Base-by-base conservation (phyloP, 1,140 invertebrate genomes). In the Drosophila nasuta region DNA sequence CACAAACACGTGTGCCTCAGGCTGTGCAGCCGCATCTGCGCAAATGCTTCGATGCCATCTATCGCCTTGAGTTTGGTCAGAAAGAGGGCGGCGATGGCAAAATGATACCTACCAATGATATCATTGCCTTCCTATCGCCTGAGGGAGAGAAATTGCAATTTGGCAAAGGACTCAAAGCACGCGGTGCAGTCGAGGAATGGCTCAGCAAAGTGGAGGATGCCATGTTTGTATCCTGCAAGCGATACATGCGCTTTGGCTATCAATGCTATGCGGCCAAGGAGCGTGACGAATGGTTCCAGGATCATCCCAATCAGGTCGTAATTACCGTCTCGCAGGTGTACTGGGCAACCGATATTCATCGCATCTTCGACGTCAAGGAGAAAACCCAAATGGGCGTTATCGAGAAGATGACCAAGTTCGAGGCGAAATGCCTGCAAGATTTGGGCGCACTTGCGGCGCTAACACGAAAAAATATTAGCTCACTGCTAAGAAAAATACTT, bases 161-260 rank as follows among this genome's bases (percentile, higher is more conserved):
- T 5, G 95, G 95, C 11, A 97, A 96, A 93, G 97, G 96, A 1
- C 91, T 98, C 5, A 97, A 96, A 93, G 97, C 97, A 0, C 93
- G 97, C 69, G 97, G 97, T 1, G 97, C 97, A 81, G 97, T 98
- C 3, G 97, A 98, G 92, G 96, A 97, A 85, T 98, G 97, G 97
- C 92, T 98, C 20, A 94, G 96, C 7, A 97, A 97, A 93, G 95
- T 98, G 8, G 97, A 98, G 91, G 94, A 95, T 11, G 95, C 96
- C 0, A 98, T 98, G 97, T 96, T 97, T 74, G 93, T 94, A 0
- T 95, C 95, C 1, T 93, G 96, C 10, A 96, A 94, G 77, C 95
- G 95, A 51, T 94, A 93, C 66, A 97, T 98, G 97, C 95, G 96
- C 79, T 91, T 91, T 35, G 95, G 96, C 0, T 93, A 91, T 51